phyloP scores from a whole-genome alignment of 1,140 invertebrate genomes.

The Ylistrum balloti region DNA sequence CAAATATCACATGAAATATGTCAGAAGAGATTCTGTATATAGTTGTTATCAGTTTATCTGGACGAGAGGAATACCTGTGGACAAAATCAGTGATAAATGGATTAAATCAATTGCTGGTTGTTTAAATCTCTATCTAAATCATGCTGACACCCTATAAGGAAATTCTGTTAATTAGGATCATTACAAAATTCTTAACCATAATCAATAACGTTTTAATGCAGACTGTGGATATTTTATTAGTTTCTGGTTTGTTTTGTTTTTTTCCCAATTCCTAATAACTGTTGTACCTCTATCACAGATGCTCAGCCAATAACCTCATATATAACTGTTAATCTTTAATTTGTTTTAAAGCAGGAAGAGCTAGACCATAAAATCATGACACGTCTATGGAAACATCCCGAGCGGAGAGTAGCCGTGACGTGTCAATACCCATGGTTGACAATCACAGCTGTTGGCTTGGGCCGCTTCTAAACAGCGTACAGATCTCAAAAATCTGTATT shows the following conservation, averaged over 20 bases:
- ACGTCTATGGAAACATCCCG: background rate
- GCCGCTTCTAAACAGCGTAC: background rate
- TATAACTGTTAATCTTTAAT: constrained; percentile 3
- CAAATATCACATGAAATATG: constrained; percentile 28
- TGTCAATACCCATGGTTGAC: background rate
- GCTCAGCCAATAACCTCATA: constrained; percentile 17
- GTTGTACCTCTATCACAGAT: background rate
- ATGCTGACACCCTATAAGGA: background rate
- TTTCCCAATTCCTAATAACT: background rate
- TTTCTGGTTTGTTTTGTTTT: background rate
- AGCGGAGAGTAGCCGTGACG: background rate
- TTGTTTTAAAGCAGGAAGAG: background rate
- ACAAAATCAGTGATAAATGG: constrained; percentile 10
- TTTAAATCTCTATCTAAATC: background rate
- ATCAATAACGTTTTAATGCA: background rate
- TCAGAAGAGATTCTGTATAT: background rate
- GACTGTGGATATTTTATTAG: background rate
- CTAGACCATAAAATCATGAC: background rate
- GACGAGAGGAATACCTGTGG: background rate
- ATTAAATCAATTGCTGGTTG: background rate
- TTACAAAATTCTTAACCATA: background rate
- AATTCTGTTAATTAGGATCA: background rate
- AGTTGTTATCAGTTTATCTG: background rate
- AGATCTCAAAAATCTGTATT: background rate
- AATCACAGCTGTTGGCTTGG: constrained; percentile 23